Base-by-base conservation (phyloP, 2,888 invertebrate species). In the Melangyna quadrimaculata region DNA sequence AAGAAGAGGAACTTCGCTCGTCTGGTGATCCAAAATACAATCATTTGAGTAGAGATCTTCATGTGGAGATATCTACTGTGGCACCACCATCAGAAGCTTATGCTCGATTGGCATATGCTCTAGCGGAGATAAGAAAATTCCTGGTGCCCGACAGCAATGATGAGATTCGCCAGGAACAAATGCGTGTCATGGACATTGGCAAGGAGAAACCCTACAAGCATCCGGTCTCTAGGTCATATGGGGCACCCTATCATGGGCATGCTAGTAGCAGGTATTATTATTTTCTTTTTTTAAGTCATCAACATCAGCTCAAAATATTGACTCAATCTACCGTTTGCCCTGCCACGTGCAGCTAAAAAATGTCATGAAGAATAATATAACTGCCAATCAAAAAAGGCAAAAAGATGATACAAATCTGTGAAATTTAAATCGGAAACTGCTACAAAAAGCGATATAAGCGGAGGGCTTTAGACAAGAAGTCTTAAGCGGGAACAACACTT, bases 11-110 rank as follows among this genome's bases (percentile, higher is more conserved):
- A 90, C 93, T 97, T 4, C 94, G 98, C 17, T 95, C 95, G 32
- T 96, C 97, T 55, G 96, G 96, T 0, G 98, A 98, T 91, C 96
- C 97, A 1, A 98, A 98, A 92, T 98, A 97, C 92, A 95, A 96
- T 7, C 98, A 98, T 91, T 93, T 98, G 40, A 96, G 96, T 88
- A 97, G 98, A 88, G 98, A 98, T 89, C 94, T 98, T 22, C 98
- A 98, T 92, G 96, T 98, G 3, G 96, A 98, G 92, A 96, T 98
- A 89, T 97, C 97, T 88, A 97, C 97, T 5, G 97, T 97, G 89
- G 97, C 97, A 12, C 96, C 97, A 12, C 97, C 98, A 0, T 96
- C 97, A 0, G 98, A 98, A 91, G 97, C 97, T 7, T 97, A 98
- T 90, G 96, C 96, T 69, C 93, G 96, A 82, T 95, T 96, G 87